phyloP scores from a whole-genome alignment of 2,888 invertebrate species.

The Hirtodrosophila histrioides region DNA sequence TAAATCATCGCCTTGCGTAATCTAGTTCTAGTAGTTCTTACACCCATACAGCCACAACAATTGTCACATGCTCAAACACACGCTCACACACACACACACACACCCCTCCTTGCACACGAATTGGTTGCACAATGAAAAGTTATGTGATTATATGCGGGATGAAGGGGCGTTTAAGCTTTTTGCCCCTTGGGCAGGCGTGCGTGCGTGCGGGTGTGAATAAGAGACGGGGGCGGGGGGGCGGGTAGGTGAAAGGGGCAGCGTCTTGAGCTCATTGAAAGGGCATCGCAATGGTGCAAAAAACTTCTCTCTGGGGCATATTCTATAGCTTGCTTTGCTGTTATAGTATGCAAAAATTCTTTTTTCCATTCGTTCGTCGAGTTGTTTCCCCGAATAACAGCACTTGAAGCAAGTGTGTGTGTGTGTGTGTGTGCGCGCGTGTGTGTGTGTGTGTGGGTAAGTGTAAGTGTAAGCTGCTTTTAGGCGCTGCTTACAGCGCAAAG shows the following conservation, averaged over 20 bases:
- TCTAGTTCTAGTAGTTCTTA: slow-evolving; percentile 62
- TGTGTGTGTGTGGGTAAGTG: slow-evolving; percentile 30
- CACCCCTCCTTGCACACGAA: slow-evolving; percentile 11
- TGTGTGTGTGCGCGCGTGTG: slow-evolving; percentile 15
- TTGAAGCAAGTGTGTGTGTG: slow-evolving; percentile 2
- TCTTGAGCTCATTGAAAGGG: slow-evolving; percentile 28
- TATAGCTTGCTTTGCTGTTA: slow-evolving; percentile 26
- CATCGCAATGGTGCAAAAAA: slow-evolving; percentile 42
- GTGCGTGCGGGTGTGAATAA: background rate
- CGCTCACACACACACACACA: slow-evolving; percentile 16
- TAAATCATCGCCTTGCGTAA: slow-evolving; percentile 40
- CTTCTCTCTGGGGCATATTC: slow-evolving; percentile 53
- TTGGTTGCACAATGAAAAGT: slow-evolving; percentile 58
- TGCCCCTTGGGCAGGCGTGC: too few relatives aligned
- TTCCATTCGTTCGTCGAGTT: slow-evolving; percentile 31
- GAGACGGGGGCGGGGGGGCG: too few relatives aligned
- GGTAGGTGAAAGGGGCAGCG: slow-evolving; percentile 19
- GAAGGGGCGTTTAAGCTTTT: too few relatives aligned
- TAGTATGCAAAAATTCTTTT: slow-evolving; percentile 45
- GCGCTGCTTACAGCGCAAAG: slow-evolving; percentile 69
- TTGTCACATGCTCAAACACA: slow-evolving; percentile 47
- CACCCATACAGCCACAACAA: slow-evolving; percentile 41
- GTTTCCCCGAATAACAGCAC: slow-evolving; percentile 41
- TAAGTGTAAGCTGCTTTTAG: slow-evolving; percentile 73
- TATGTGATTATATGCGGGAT: slow-evolving; percentile 52